Evolutionary conservation across 2,888 invertebrate genomes (phyloP).

Genomic region (Phaedon cochleariae): DNA sequence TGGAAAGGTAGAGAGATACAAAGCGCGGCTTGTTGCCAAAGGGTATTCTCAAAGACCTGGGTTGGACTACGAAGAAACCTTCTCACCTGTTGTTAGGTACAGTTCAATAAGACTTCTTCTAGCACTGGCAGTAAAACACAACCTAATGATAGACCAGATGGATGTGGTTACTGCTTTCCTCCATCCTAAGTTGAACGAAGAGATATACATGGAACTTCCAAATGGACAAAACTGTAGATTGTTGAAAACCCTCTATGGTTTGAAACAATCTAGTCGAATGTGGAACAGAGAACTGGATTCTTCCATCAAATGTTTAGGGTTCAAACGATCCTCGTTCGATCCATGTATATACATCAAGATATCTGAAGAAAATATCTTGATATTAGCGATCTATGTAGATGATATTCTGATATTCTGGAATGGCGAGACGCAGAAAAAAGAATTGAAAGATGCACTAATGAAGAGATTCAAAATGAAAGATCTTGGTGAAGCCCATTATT

Average conservation of each 20-base stretch:
- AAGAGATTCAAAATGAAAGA: slow-evolving; percentile 11
- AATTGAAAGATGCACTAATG: not conserved
- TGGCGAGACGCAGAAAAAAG: not conserved
- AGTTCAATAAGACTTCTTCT: no score
- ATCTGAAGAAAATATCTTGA: not conserved
- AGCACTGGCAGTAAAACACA: not conserved
- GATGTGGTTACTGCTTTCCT: slow-evolving; percentile 13
- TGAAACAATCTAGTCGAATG: slow-evolving; percentile 19
- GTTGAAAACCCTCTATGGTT: slow-evolving; percentile 18
- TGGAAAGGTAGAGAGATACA: not conserved
- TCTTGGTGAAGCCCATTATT: not conserved
- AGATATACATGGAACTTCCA: slow-evolving; percentile 5
- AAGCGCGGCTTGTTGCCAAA: no score
- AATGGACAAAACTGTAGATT: slow-evolving; percentile 6
- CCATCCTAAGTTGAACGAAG: no score
- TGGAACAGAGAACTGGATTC: slow-evolving; percentile 21
- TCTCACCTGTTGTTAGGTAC: no score
- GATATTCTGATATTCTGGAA: slow-evolving; percentile 10
- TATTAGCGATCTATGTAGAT: slow-evolving; percentile 16
- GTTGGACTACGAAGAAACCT: no score
- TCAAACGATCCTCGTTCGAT: slow-evolving; percentile 2
- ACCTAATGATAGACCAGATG: slow-evolving; percentile 8
- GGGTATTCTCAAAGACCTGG: slow-evolving; percentile 43
- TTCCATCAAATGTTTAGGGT: slow-evolving; percentile 9
- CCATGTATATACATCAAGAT: slow-evolving; percentile 14